Evolutionary conservation across 2,888 invertebrate species (phyloP).

Genomic region (Drosophila yooni): DNA sequence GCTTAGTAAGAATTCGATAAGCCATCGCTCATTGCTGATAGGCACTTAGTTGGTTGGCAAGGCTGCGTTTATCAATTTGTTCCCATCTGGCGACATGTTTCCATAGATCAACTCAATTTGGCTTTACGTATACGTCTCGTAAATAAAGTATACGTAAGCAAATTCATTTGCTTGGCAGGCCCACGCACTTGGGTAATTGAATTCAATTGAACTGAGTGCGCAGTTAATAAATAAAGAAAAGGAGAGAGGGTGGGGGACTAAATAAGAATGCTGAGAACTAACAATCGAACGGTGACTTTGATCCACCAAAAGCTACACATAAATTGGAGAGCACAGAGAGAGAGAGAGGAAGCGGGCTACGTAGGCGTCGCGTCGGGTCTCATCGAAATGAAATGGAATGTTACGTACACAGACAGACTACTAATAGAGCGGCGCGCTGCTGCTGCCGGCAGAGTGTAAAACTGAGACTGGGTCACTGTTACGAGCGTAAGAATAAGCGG

Average conservation of each 20-base stretch:
- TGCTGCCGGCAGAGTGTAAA: slow-evolving; percentile 11
- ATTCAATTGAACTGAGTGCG: slow-evolving; percentile 74
- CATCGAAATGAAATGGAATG: slow-evolving; percentile 67
- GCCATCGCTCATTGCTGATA: slow-evolving; percentile 21
- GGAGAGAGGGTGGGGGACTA: not conserved
- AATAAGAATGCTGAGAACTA: slow-evolving; percentile 19
- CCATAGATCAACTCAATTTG: not conserved
- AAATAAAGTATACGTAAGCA: slow-evolving; percentile 77
- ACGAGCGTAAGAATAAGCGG: slow-evolving; percentile 71
- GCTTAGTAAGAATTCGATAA: not conserved
- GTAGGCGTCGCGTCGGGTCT: slow-evolving; percentile 61
- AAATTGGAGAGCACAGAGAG: slow-evolving; percentile 16
- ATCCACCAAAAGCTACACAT: slow-evolving; percentile 41
- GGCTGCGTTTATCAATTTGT: slow-evolving; percentile 10
- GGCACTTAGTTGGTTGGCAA: slow-evolving; percentile 2
- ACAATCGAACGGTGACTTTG: slow-evolving; percentile 51
- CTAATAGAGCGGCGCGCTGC: slow-evolving; percentile 15
- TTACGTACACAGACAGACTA: slow-evolving; percentile 12
- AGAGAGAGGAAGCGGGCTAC: slow-evolving; percentile 18
- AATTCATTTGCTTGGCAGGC: slow-evolving; percentile 72
- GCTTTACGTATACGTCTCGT: slow-evolving; percentile 58
- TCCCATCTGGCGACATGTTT: slow-evolving; percentile 5
- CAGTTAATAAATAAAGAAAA: slow-evolving; percentile 39
- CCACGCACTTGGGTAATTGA: slow-evolving; percentile 74
- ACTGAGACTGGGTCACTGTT: slow-evolving; percentile 83